Evolutionary conservation across 2,113 vertebrate species (phyloP), one percentile per base, ranked within the genome.

Genomic region (Datnioides undecimradiatus): DNA sequence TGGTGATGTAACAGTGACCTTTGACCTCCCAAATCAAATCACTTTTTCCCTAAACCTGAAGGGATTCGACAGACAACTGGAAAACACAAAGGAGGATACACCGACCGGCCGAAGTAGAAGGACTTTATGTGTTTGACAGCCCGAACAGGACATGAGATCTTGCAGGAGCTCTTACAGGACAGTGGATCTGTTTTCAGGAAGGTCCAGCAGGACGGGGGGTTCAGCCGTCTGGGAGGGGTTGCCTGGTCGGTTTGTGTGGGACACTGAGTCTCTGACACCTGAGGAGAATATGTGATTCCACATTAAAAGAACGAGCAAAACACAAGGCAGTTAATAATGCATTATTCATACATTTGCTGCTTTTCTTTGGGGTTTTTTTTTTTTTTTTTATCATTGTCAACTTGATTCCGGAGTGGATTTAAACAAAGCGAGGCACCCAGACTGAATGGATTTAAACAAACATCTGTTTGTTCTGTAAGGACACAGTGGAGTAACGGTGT

Each of bases 231-330:
- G 95, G 2, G 95, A 93, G 5, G 90, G 83, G 36, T 82, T 80
- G 17, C 93, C 94, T 0, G 95, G 95, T 69, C 93, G 95, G 12
- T 93, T 95, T 0, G 96, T 98, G 71, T 96, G 96, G 13, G 97
- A 99, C 87, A 99, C 97, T 0, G 96, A 97, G 75, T 99, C 98
- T 85, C 97, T 93, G 73, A 99, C 97, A n/a, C 98, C 98, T 96
- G 46, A 14, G 90, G 41, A 49, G 3, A 8, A 55, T 79, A 83
- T 80, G 70, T 90, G 33, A 72, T 16, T 11, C n/a, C n/a, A n/a
- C n/a, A n/a, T n/a, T n/a, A n/a, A 74, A 46, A 33, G 58, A 31
- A 34, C 31, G 52, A 3, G 51, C 12, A 25, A 60, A 54, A 12
- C 5, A 38, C 21, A 72, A 58, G 33, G 14, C 17, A 48, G n/a